phyloP scores from a whole-genome alignment of 2,888 invertebrate genomes.

The Lamellibrachia satsuma region DNA sequence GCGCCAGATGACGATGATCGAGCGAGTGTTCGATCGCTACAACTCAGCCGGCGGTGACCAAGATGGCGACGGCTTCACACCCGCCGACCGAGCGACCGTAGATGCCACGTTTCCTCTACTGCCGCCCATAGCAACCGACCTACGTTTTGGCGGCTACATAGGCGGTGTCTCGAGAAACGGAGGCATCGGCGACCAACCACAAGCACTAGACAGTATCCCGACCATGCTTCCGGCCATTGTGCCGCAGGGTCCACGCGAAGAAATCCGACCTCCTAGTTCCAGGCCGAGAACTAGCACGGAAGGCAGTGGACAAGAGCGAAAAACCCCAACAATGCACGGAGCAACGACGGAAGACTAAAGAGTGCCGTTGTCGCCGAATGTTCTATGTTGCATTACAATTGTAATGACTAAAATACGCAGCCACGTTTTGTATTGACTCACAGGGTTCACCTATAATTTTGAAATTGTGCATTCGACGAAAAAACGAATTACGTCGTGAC shows the following conservation, averaged over 20 bases:
- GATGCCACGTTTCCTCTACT: not conserved
- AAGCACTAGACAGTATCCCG: not conserved
- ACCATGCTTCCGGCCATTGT: not conserved
- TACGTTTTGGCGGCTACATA: not conserved
- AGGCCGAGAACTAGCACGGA: not conserved
- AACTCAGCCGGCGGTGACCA: not conserved
- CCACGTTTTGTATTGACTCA: too few species aligned
- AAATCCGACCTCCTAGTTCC: not conserved
- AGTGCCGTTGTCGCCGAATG: not conserved
- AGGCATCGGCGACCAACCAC: not conserved
- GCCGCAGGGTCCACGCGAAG: not conserved
- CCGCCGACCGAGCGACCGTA: not conserved
- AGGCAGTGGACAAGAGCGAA: not conserved
- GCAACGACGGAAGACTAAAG: not conserved
- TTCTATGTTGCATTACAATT: too few species aligned
- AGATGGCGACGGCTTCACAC: not conserved
- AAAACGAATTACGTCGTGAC: too few species aligned
- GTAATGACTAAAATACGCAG: too few species aligned
- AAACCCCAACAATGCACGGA: not conserved
- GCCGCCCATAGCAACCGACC: not conserved
- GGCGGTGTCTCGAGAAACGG: not conserved
- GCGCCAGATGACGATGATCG: conserved; percentile 9
- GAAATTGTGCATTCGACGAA: too few species aligned
- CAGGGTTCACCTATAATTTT: too few species aligned
- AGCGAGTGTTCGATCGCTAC: not conserved